A percentile compares a stretch with the other conserved stretches of the same genome.
Conservation (phyloP, 2,113 vertebrate species). For the Parotia lawesii region DNA sequence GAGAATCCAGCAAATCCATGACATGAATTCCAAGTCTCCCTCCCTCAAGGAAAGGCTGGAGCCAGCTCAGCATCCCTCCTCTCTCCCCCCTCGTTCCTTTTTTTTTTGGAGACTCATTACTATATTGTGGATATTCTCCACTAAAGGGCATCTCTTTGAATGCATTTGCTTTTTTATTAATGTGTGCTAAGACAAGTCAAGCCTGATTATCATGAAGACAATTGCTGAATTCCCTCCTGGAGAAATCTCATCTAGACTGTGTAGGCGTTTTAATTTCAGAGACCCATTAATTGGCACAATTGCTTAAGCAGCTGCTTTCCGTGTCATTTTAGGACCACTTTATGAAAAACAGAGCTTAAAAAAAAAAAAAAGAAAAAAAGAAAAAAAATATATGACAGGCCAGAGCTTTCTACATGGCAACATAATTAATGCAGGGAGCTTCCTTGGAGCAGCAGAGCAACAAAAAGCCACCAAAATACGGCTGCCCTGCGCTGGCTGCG, state of each 20-base stretch:
- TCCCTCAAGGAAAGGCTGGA: conserved; percentile 5
- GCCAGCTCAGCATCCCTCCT: conserved; percentile 55
- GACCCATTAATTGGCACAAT: conserved; percentile 79
- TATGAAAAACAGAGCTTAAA: conserved; percentile 59
- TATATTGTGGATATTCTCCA: conserved; percentile 74
- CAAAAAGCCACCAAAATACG: background rate
- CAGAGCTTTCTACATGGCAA: conserved; percentile 3
- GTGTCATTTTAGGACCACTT: conserved; percentile 76
- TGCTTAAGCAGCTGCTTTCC: conserved; percentile 77
- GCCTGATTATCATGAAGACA: conserved; percentile 80
- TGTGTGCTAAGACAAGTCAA: conserved; percentile 76
- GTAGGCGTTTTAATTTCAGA: conserved; percentile 79
- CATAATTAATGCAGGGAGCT: conserved; percentile 33
- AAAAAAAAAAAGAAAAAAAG: background rate
- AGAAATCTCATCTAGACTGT: conserved; percentile 74
- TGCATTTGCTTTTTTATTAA: conserved; percentile 75
- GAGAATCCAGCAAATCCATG: conserved; percentile 43
- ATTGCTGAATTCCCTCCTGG: conserved; percentile 76
- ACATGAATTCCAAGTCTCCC: conserved; percentile 23
- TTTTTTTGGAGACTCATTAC: conserved; percentile 70
- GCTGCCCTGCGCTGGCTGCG: background rate
- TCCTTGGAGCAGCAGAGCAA: background rate
- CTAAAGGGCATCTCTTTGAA: conserved; percentile 76
- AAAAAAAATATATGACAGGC: conserved; percentile 10
- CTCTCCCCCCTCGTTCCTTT: background rate